Evolutionary conservation across 2,888 invertebrate genomes (phyloP), one percentile per base, ranked within the genome.

Genomic region (Ennomos quercinarius): DNA sequence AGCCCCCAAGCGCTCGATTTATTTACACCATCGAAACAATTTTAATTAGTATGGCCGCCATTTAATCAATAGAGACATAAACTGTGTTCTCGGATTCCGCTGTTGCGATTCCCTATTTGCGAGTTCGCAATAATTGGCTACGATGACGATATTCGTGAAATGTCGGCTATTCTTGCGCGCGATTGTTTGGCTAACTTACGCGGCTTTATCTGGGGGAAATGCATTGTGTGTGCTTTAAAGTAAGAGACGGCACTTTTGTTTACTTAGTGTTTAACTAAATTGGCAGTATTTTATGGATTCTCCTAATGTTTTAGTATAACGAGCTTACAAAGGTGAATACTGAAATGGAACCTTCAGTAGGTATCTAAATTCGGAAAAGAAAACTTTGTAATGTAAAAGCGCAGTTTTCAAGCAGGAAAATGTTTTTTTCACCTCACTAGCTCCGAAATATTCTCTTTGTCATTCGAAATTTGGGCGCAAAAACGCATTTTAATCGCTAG

Each of bases 21-120:
- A 87, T 87, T 81, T 74, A 80, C 78, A 77, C 72, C 71, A 68
- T 70, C 74, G 71, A 71, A 87, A 82, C 84, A 86, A 87, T 87
- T 87, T 87, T 87, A 87, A 87, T 87, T 87, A 87, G 87, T 78
- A 76, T 75, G 68, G 73, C 68, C 67, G 71, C 72, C 69, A 74
- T 83, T 80, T 83, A 84, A 87, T 86, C 84, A 85, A 87, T 87
- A 86, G 80, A 87, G 87, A 86, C 84, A 86, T 86, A 85, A 84
- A 80, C 67, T 68, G 70, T 71, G 75, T 70, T 52, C 64, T 63
- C 53, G 74, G 71, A 83, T 86, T 81, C 84, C 72, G 10, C 13
- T 53, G 64, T 67, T 74, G 71, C 72, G 78, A 75, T 76, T 75
- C 73, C 71, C 78, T 75, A 84, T 81, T 80, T 73, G 74, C 70